These are phyloP conservation scores for Coendou prehensilis DNA, from an alignment of 2,797 vertebrate species.

Conservation along the genomic window DNA sequence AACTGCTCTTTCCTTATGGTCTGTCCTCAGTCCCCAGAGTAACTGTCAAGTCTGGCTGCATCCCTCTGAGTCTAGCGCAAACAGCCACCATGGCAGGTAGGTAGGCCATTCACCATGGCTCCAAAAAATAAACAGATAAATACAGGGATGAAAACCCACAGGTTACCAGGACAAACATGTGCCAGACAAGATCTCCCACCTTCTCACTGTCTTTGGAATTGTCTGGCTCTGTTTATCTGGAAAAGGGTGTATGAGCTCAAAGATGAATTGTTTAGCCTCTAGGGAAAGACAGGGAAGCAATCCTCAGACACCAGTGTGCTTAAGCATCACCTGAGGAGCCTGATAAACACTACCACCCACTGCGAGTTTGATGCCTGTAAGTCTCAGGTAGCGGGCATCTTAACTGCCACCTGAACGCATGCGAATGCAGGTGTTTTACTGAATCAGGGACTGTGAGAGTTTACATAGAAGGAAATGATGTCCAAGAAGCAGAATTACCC, in stretches of 20 bases:
- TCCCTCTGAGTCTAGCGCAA: not conserved
- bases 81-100: not conserved
- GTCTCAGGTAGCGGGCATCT: not conserved
- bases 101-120: not conserved
- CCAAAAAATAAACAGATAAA: not conserved
- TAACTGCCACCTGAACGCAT: not conserved
- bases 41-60: not conserved
- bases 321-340: not conserved
- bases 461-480: not conserved
- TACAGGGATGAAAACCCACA: not conserved
- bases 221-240: not conserved
- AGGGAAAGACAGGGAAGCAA: not conserved
- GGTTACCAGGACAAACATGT: not conserved
- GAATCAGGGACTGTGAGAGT: not conserved
- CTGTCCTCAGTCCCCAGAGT: not conserved
- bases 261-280: not conserved
- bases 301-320: not conserved
- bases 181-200: not conserved
- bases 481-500: not conserved
- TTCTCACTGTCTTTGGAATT: not conserved
- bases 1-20: not conserved
- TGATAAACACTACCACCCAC: not conserved
- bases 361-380: not conserved
- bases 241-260: conserved; percentile 25
- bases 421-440: not conserved